Evolutionary conservation across 64 coral and sea anemone genomes (phyloP).

Genomic region (Hydrozoanthus tunicans): DNA sequence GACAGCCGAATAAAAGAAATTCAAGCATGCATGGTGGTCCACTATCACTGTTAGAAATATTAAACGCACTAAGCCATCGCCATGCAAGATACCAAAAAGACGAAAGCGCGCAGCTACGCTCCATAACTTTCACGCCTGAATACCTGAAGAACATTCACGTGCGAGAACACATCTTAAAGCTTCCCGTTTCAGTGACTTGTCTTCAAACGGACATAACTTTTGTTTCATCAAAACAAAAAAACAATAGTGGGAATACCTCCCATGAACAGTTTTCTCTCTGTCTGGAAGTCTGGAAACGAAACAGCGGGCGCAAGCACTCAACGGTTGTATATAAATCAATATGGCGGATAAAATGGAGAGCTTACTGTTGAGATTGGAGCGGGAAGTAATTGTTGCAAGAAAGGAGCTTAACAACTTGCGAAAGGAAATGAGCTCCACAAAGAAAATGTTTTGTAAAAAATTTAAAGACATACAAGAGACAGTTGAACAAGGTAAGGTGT

Average conservation of each 20-base stretch:
- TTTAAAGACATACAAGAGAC: constrained; percentile 50
- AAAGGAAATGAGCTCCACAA: constrained; percentile 46
- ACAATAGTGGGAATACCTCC: neutral
- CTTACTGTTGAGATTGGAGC: constrained; percentile 27
- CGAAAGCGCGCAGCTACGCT: neutral
- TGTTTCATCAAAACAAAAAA: neutral
- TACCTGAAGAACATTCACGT: neutral
- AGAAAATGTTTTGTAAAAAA: constrained; percentile 47
- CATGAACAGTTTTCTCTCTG: neutral
- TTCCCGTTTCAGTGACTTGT: constrained; percentile 30
- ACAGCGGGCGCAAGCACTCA: constrained; percentile 7
- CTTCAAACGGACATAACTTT: neutral
- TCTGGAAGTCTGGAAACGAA: constrained; percentile 58
- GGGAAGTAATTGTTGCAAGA: constrained; percentile 39
- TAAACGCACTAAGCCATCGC: constrained; percentile 18
- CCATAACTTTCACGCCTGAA: neutral
- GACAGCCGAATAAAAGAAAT: constrained; percentile 40
- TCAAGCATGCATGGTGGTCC: neutral
- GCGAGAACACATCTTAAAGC: neutral
- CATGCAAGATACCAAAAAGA: no score
- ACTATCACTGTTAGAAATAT: neutral
- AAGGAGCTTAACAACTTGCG: constrained; percentile 59
- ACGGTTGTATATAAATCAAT: constrained; percentile 10
- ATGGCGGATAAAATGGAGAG: constrained; percentile 59
- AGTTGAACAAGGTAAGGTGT: constrained; percentile 15